These are phyloP conservation scores for Silurus glanis DNA, from an alignment of 2,113 vertebrate genomes.

Conservation along the genomic window DNA sequence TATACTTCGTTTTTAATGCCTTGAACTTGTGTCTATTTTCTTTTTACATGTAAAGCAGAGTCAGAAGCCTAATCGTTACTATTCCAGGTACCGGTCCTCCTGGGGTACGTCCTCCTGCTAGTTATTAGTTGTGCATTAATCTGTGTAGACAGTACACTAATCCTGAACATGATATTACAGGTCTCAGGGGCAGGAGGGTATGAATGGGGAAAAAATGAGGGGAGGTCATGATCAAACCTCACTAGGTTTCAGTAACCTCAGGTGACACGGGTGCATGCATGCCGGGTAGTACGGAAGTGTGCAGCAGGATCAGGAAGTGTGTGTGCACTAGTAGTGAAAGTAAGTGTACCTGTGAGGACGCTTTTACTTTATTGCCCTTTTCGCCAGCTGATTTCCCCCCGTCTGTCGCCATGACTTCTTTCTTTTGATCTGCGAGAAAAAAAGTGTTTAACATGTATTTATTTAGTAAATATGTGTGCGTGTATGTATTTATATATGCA, in stretches of 20 bases:
- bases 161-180: neutral
- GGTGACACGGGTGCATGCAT: neutral
- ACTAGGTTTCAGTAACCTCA: conserved; percentile 6
- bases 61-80: too few species aligned
- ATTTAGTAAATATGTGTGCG: too few species aligned
- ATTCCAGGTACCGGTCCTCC: neutral
- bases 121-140: neutral
- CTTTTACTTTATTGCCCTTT: conserved; percentile 90
- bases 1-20: too few species aligned
- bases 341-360: conserved; percentile 84
- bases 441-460: neutral
- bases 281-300: conserved; percentile 2
- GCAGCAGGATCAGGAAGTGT: conserved; percentile 49
- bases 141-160: neutral
- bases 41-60: too few species aligned
- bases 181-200: neutral
- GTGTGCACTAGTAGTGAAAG: neutral
- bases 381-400: conserved; percentile 92
- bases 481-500: too few species aligned
- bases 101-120: neutral
- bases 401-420: conserved; percentile 94
- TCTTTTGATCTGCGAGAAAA: conserved; percentile 89
- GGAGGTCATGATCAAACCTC: neutral
- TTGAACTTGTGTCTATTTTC: too few species aligned
- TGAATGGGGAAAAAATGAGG: neutral